A percentile compares a stretch with the other conserved stretches of the same genome.
phyloP scores from a whole-genome alignment of 2,888 invertebrate species.

The Sclerodermus sp. region DNA sequence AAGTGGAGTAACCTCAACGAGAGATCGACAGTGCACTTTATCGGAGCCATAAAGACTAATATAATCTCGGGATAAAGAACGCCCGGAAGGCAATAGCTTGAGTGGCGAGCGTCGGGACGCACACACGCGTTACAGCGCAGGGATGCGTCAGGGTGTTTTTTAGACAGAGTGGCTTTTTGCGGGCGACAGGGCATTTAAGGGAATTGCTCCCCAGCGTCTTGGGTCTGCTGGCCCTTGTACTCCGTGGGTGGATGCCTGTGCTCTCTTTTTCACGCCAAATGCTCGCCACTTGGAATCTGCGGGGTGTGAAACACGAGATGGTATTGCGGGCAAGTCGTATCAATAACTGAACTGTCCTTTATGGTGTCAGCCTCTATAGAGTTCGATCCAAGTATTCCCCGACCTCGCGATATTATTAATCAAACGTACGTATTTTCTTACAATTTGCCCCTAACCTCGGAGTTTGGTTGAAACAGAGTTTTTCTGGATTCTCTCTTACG shows the following conservation, averaged over 20 bases:
- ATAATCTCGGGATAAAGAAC: conserved; percentile 41
- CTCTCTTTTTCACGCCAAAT: conserved; percentile 4
- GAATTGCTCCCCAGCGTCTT: conserved; percentile 53
- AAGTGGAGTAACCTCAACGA: conserved; percentile 16
- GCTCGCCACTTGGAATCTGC: too few relatives aligned
- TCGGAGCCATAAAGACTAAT: conserved; percentile 50
- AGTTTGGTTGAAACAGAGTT: too few relatives aligned
- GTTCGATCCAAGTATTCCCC: neutral
- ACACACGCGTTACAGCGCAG: conserved; percentile 19
- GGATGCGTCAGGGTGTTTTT: conserved; percentile 41
- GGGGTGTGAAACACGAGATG: neutral
- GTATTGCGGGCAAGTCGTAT: neutral
- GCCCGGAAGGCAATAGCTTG: conserved; percentile 36
- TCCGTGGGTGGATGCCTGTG: conserved; percentile 9
- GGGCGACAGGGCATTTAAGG: conserved; percentile 55
- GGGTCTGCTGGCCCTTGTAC: conserved; percentile 15
- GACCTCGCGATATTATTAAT: too few relatives aligned
- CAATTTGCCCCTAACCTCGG: too few relatives aligned
- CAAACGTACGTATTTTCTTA: too few relatives aligned
- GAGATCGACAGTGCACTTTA: conserved; percentile 50
- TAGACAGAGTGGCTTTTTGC: conserved; percentile 54
- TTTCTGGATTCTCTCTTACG: too few relatives aligned
- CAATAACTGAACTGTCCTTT: neutral
- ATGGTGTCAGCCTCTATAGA: neutral
- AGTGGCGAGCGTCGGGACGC: conserved; percentile 36